Conservation (phyloP, 2,797 vertebrate genomes). For the Gobionotothen gibberifrons region DNA sequence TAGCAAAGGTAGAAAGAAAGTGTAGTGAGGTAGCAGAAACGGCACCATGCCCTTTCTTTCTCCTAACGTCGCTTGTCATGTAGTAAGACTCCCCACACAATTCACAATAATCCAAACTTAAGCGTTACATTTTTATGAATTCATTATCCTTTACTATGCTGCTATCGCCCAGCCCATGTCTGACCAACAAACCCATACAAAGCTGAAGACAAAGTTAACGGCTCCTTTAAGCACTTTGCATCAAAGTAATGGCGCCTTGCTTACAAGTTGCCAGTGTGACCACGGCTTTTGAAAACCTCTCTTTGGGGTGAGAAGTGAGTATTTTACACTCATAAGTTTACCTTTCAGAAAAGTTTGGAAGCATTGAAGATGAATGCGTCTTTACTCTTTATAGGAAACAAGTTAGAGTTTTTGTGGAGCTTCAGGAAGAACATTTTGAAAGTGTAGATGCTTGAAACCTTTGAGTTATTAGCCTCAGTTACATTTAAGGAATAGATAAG, state of each 20-base stretch:
- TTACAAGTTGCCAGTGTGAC: slow-evolving; percentile 10
- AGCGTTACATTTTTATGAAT: slow-evolving; percentile 50
- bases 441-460: not conserved
- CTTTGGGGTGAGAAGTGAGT: not conserved
- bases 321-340: not conserved
- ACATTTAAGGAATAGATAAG: not conserved
- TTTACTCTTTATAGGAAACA: not conserved
- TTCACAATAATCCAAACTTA: slow-evolving; percentile 30
- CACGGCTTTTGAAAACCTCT: not conserved
- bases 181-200: slow-evolving; percentile 63
- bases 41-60: slow-evolving; percentile 18
- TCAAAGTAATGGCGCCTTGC: slow-evolving; percentile 25
- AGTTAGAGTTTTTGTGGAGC: not conserved
- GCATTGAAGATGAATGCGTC: not conserved
- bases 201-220: slow-evolving; percentile 19
- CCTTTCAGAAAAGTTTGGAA: not conserved
- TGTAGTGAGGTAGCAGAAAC: slow-evolving; percentile 10
- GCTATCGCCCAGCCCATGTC: slow-evolving; percentile 37
- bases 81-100: slow-evolving; percentile 1
- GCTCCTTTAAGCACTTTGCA: slow-evolving; percentile 23
- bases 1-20: slow-evolving; percentile 28
- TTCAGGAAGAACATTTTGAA: not conserved
- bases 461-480: not conserved
- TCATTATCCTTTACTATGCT: slow-evolving; percentile 51
- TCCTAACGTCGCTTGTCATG: not conserved